These are phyloP conservation scores for Boleophthalmus pectinirostris DNA, from an alignment of 2,113 vertebrate genomes.

Conservation along the genomic window DNA sequence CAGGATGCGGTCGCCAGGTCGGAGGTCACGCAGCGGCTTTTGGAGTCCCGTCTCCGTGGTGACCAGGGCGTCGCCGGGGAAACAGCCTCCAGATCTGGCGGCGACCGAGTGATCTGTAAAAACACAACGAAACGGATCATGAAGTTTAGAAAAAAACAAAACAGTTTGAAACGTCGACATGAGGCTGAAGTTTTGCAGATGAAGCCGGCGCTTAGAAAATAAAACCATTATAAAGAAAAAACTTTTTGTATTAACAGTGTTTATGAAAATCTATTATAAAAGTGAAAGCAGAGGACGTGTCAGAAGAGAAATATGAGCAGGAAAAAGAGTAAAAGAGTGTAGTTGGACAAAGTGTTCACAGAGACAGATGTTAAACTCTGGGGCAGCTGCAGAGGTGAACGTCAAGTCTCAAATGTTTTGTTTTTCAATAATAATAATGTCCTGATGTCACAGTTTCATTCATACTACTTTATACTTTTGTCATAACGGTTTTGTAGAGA, in stretches of 20 bases:
- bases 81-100: constrained; percentile 92
- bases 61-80: constrained; percentile 83
- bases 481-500: too few species aligned
- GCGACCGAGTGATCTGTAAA: constrained; percentile 88
- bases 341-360: not conserved
- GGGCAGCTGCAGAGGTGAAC: not conserved
- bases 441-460: too few species aligned
- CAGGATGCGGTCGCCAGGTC: constrained; percentile 84
- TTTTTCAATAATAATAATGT: too few species aligned
- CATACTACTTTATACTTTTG: too few species aligned
- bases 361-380: not conserved
- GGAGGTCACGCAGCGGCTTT: constrained; percentile 78
- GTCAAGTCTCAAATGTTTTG: not conserved
- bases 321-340: not conserved
- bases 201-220: not conserved
- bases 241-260: not conserved
- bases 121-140: constrained; percentile 4
- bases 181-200: not conserved
- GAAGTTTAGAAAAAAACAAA: not conserved
- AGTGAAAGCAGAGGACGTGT: not conserved
- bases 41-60: constrained; percentile 78
- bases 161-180: not conserved
- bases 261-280: not conserved
- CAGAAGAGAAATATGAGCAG: not conserved
- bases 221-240: too few species aligned